Evolutionary conservation across 2,888 invertebrate genomes (phyloP), one percentile per base, ranked within the genome.

Genomic region (Venusia cambrica): DNA sequence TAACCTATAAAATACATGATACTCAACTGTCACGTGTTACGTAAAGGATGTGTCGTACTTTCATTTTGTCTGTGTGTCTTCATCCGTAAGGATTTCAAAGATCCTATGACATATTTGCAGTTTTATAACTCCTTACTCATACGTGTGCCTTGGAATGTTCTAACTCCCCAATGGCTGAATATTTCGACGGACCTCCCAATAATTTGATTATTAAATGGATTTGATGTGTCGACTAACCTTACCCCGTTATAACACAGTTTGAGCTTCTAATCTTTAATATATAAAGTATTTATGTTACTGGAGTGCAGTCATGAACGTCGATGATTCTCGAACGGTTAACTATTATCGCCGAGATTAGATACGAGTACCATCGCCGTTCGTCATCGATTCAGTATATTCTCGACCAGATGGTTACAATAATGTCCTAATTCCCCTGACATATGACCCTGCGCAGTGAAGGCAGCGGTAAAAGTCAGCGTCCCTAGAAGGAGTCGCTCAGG

Each of bases 351-450:
- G 31, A 49, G 60, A 66, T 65, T 38, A 65, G 64, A 64, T 64
- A 62, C 40, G 41, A n/a, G n/a, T n/a, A 31, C 26, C 15, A 40
- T 29, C 41, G 44, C 47, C 43, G 39, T 49, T 51, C 30, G 48
- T 30, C 28, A 37, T 36, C 29, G 33, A 35, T 37, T 32, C 56
- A 51, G 53, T 34, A 14, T 51, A 52, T 40, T 12, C n/a, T 15
- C 35, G 31, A 58, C 73, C 81, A 81, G 71, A 80, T 80, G 81
- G 77, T 57, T 55, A 54, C 53, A 58, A 58, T 62, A 62, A 57
- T 67, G 80, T 72, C 76, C 81, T 70, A 74, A 74, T 83, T 85
- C 75, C 72, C 73, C 70, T 78, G 83, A 81, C 78, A 74, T 76
- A 71, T 78, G 83, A 81, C 84, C 83, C 75, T 78, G 81, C 59